Evolutionary conservation across 2,113 vertebrate genomes (phyloP).

Genomic region (Passer montanus): DNA sequence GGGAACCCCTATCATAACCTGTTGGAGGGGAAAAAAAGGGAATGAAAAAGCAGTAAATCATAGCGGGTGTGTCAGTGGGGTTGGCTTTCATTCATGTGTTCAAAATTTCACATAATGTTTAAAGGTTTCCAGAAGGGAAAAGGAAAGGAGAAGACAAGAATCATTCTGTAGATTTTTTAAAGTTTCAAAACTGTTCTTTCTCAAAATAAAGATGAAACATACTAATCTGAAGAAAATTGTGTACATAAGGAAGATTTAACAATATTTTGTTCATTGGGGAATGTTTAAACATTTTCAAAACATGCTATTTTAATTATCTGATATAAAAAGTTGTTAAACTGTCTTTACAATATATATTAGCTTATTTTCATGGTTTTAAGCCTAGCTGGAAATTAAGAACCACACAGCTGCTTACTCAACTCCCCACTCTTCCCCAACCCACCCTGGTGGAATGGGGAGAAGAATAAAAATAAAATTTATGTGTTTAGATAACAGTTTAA

Average conservation of each 20-base stretch:
- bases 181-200: neutral
- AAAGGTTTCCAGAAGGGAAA: neutral
- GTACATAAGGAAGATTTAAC: neutral
- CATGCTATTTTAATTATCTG: neutral
- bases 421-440: no score
- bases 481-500: neutral
- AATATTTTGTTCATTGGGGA: neutral
- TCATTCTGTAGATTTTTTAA: neutral
- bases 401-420: rapidly evolving
- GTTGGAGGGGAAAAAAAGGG: neutral
- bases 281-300: neutral
- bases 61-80: neutral
- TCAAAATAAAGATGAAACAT: neutral
- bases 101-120: neutral
- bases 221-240: neutral
- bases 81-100: neutral
- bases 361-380: neutral
- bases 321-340: neutral
- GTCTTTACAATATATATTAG: neutral
- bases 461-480: neutral
- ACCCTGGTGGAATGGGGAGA: neutral
- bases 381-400: neutral
- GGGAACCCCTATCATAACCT: neutral
- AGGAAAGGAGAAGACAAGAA: neutral
- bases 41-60: neutral